Conservation (phyloP, 2,888 invertebrate genomes). For the Xestoiulus laeticollis region DNA sequence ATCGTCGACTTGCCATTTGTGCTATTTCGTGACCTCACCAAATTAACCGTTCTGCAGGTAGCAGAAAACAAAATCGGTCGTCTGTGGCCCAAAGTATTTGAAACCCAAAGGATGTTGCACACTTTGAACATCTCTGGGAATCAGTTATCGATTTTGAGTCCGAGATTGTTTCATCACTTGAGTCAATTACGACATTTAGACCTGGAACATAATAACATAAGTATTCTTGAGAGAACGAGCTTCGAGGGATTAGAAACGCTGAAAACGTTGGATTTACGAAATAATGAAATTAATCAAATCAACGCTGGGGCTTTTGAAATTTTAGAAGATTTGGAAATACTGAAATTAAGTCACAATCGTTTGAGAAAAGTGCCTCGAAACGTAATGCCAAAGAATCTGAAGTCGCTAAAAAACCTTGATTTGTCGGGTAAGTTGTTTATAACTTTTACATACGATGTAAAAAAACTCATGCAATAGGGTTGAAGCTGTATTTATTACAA, state of each 20-base stretch:
- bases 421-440: slow-evolving; percentile 50
- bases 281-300: slow-evolving; percentile 34
- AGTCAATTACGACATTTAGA: slow-evolving; percentile 50
- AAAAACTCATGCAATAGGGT: too few species aligned
- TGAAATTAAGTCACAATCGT: slow-evolving; percentile 52
- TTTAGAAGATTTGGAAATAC: slow-evolving; percentile 18
- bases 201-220: slow-evolving; percentile 49
- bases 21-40: background rate
- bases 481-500: too few species aligned
- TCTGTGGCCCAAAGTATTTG: slow-evolving; percentile 47
- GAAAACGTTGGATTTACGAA: background rate
- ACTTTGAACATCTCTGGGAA: slow-evolving; percentile 54
- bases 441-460: too few species aligned
- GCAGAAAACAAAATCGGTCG: slow-evolving; percentile 50
- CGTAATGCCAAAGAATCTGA: slow-evolving; percentile 43
- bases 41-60: slow-evolving; percentile 44
- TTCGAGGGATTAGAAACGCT: slow-evolving; percentile 42
- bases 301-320: slow-evolving; percentile 22
- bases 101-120: slow-evolving; percentile 46
- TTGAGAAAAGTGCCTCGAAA: slow-evolving; percentile 49
- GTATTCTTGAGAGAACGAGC: background rate
- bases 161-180: slow-evolving; percentile 42
- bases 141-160: slow-evolving; percentile 45
- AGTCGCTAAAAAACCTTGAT: slow-evolving; percentile 40
- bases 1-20: background rate